phyloP scores from a whole-genome alignment of 2,113 vertebrate genomes.

The Oplegnathus fasciatus region DNA sequence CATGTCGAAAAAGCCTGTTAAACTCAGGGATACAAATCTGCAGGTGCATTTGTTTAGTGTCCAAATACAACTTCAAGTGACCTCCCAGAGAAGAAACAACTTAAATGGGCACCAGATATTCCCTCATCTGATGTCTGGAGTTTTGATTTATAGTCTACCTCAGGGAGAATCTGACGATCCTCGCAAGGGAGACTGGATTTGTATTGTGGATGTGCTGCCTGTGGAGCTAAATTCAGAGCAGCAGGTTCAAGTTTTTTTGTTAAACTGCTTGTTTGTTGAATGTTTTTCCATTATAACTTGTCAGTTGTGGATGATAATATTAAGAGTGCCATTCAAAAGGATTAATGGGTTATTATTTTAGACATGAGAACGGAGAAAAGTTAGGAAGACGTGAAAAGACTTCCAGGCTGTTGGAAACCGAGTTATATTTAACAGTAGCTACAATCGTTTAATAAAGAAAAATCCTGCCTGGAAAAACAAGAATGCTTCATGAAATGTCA shows the following conservation, averaged over 20 bases:
- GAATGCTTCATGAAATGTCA: not conserved
- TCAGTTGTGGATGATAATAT: not conserved
- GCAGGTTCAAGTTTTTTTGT: not conserved
- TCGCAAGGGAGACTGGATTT: not conserved
- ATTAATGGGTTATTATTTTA: not conserved
- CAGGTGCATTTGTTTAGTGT: not conserved
- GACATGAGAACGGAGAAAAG: not conserved
- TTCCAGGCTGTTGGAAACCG: not conserved
- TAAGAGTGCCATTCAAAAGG: not conserved
- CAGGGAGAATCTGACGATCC: not conserved
- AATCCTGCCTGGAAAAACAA: not conserved
- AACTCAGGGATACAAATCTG: conserved; percentile 21
- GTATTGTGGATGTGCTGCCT: not conserved
- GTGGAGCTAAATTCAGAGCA: too few relatives aligned
- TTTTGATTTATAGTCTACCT: not conserved
- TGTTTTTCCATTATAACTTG: not conserved
- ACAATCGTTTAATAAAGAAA: not conserved
- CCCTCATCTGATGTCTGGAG: not conserved
- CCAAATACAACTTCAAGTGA: conserved; percentile 9
- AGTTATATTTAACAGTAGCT: conserved; percentile 1
- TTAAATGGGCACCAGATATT: not conserved
- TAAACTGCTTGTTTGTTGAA: not conserved
- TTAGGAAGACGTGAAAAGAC: not conserved
- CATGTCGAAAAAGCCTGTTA: not conserved
- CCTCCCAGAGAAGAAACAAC: not conserved